phyloP scores from a whole-genome alignment of 2,888 invertebrate genomes.

The Chrysolina oricalcia region DNA sequence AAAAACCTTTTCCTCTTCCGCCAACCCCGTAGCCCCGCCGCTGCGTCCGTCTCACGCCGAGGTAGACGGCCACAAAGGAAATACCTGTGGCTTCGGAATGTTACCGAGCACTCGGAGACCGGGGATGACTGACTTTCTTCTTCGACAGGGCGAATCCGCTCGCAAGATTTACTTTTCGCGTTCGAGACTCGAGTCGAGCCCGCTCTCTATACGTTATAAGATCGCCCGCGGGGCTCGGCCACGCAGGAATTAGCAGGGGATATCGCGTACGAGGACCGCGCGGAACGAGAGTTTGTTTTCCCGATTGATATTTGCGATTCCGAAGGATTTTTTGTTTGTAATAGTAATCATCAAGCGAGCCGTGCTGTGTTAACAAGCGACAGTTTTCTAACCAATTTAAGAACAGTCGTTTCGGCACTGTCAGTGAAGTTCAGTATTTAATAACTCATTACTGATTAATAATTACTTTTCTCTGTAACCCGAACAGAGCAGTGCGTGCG shows the following conservation, averaged over 20 bases:
- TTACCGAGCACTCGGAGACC: slow-evolving; percentile 34
- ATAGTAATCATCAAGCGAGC: too few species aligned
- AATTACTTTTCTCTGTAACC: too few species aligned
- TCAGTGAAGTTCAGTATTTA: too few species aligned
- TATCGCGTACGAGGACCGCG: background rate
- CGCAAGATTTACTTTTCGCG: background rate
- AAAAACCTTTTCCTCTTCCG: too few species aligned
- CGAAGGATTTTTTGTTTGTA: background rate
- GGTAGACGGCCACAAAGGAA: slow-evolving; percentile 61
- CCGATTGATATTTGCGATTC: background rate
- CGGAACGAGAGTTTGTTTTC: slow-evolving; percentile 11
- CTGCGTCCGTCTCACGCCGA: background rate
- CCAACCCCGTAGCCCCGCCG: background rate
- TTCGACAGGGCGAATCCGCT: slow-evolving; percentile 13
- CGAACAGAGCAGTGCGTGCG: too few species aligned
- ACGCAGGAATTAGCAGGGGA: background rate
- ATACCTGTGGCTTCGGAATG: slow-evolving; percentile 66
- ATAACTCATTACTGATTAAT: too few species aligned
- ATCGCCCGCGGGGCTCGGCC: background rate
- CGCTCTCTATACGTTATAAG: background rate
- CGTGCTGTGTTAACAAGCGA: too few species aligned
- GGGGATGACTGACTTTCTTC: slow-evolving; percentile 17
- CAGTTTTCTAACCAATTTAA: too few species aligned
- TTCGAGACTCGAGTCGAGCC: background rate
- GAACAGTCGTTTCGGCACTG: too few species aligned